phyloP scores from a whole-genome alignment of 2,113 vertebrate species.

The Upupa epops region DNA sequence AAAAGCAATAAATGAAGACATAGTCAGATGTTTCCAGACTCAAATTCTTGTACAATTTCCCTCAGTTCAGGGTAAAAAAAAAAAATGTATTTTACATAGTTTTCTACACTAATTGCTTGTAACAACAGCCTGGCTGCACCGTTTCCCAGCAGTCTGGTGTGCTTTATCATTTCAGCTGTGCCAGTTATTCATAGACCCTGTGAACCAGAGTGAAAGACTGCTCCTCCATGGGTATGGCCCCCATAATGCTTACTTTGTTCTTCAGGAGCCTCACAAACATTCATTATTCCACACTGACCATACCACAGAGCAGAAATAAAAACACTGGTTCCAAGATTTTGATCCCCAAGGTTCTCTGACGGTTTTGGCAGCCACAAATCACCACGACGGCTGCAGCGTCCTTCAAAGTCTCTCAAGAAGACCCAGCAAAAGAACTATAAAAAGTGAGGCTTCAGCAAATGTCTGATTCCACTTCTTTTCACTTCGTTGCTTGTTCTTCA shows the following conservation, averaged over 20 bases:
- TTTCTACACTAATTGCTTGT: background rate
- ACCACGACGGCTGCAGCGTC: background rate
- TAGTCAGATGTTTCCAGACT: background rate
- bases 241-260: background rate
- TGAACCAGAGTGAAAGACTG: background rate
- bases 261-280: background rate
- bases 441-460: slow-evolving; percentile 13
- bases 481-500: slow-evolving; percentile 15
- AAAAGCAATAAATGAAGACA: slow-evolving; percentile 32
- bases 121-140: background rate
- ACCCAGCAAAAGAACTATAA: slow-evolving; percentile 20
- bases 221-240: background rate
- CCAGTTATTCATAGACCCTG: background rate
- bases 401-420: slow-evolving; percentile 9
- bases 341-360: slow-evolving; percentile 14
- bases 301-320: slow-evolving; percentile 17
- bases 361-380: slow-evolving; percentile 24
- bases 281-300: background rate
- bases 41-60: background rate
- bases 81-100: background rate
- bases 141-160: background rate
- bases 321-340: background rate
- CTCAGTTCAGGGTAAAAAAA: background rate
- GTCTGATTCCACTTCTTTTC: background rate
- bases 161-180: background rate